Evolutionary conservation across 2,797 vertebrate species (phyloP), one percentile per base, ranked within the genome.

Genomic region (Champsocephalus gunnari): DNA sequence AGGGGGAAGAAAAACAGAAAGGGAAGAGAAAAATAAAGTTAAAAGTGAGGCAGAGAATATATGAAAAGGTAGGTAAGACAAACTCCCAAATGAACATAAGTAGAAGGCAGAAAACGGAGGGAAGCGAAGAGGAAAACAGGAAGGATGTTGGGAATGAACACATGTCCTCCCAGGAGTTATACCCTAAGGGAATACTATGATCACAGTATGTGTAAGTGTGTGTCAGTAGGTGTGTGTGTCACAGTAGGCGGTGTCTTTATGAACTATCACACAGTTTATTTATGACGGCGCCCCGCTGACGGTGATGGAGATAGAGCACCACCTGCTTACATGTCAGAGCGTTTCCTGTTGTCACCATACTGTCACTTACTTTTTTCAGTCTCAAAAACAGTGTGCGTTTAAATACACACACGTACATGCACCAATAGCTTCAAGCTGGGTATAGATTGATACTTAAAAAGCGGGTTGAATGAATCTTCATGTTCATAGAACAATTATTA

Each of bases 241-340:
- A 63, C 90, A 82, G 91, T 73, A 80, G 84, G 91, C 78, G 86
- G 85, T 19, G 74, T 81, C 81, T 79, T 86, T 87, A 82, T 86
- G 89, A 92, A 92, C 88, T 89, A 84, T 91, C 86, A 70, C 86
- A 89, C 88, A 88, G 90, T 90, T 90, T 92, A 92, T 94, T 92
- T 92, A 91, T 90, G 92, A 93, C 64, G 45, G 76, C 85, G 63
- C 68, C 89, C 90, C 12, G 63, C 89, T 90, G 92, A 79, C 62
- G 54, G 76, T 66, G 66, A 77, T 73, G 82, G 87, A 83, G 76
- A 81, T 62, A 3, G 75, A 76, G 76, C 82, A 83, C 76, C 88
- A 81, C 84, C 81, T 84, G 79, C 86, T 89, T 72, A 72, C 81
- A 81, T 60, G 59, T 75, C 67, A 2, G 24, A 66, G 56, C 77